Percentiles rank a stretch among this genome's conserved stretches.
Conservation (phyloP, 92 coral and sea anemone genomes). For the Siderastrea siderea region DNA sequence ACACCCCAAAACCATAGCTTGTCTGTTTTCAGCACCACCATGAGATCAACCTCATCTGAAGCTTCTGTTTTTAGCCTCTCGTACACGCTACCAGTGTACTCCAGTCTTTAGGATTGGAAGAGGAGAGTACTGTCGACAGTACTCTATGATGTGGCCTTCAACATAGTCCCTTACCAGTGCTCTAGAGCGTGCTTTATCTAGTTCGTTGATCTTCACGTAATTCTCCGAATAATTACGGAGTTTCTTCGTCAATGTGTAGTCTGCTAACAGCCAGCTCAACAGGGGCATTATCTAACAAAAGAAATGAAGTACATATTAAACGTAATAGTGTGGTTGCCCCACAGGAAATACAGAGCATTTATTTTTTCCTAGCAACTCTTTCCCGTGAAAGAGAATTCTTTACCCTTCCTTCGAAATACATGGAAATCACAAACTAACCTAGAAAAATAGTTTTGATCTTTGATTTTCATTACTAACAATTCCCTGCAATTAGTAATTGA, state of each 20-base stretch:
- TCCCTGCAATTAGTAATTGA: too few species aligned
- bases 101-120: too few species aligned
- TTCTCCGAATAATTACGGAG: slow-evolving; percentile 61
- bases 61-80: slow-evolving; percentile 76
- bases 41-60: slow-evolving; percentile 81
- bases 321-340: too few species aligned
- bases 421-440: too few species aligned
- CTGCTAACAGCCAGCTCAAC: slow-evolving; percentile 25
- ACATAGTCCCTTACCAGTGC: slow-evolving; percentile 51
- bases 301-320: too few species aligned
- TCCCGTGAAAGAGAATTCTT: too few species aligned
- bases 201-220: slow-evolving; percentile 61
- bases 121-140: slow-evolving; percentile 43
- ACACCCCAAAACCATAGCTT: slow-evolving; percentile 43
- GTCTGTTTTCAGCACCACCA: slow-evolving; percentile 62
- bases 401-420: too few species aligned
- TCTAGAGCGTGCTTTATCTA: slow-evolving; percentile 53
- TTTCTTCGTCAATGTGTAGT: background rate
- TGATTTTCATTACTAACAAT: too few species aligned
- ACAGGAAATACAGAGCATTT: too few species aligned
- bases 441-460: too few species aligned
- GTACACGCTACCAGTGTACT: slow-evolving; percentile 15
- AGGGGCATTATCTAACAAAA: background rate
- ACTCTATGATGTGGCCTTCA: slow-evolving; percentile 28
- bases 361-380: too few species aligned